Conservation (phyloP, 2,888 invertebrate species). For the Amorpha juglandis region DNA sequence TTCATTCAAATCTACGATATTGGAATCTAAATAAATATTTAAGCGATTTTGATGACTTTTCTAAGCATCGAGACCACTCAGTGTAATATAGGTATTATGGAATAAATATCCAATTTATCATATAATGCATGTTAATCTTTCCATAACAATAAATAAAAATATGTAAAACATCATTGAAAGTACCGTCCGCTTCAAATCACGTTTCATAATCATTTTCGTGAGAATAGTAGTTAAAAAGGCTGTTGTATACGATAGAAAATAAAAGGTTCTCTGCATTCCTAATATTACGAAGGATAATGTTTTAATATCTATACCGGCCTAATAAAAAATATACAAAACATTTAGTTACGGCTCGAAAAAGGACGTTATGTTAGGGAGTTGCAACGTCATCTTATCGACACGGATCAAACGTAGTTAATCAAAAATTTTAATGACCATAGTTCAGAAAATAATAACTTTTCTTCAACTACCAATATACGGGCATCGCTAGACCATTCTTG, state of each 20-base stretch:
- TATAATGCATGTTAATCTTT: background rate
- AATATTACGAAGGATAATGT: slow-evolving; percentile 66
- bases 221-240: slow-evolving; percentile 43
- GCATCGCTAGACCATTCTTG: slow-evolving; percentile 48
- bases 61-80: no score
- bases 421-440: slow-evolving; percentile 85
- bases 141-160: slow-evolving; percentile 23
- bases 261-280: slow-evolving; percentile 61
- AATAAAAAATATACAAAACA: slow-evolving; percentile 73
- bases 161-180: slow-evolving; percentile 23
- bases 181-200: background rate
- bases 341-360: slow-evolving; percentile 78
- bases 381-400: slow-evolving; percentile 81
- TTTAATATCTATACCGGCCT: slow-evolving; percentile 66
- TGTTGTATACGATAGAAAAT: slow-evolving; percentile 44
- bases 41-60: no score
- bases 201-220: slow-evolving; percentile 23
- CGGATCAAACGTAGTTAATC: slow-evolving; percentile 83
- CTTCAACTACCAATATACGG: slow-evolving; percentile 63
- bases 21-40: no score
- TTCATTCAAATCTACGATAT: no score
- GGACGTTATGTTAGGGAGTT: slow-evolving; percentile 69
- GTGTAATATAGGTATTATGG: no score
- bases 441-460: slow-evolving; percentile 83
- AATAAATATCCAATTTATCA: background rate